A percentile compares a stretch with the other conserved stretches of the same genome.
Conservation (phyloP, 2,113 vertebrate species). For the Malurus alboscapulatus region DNA sequence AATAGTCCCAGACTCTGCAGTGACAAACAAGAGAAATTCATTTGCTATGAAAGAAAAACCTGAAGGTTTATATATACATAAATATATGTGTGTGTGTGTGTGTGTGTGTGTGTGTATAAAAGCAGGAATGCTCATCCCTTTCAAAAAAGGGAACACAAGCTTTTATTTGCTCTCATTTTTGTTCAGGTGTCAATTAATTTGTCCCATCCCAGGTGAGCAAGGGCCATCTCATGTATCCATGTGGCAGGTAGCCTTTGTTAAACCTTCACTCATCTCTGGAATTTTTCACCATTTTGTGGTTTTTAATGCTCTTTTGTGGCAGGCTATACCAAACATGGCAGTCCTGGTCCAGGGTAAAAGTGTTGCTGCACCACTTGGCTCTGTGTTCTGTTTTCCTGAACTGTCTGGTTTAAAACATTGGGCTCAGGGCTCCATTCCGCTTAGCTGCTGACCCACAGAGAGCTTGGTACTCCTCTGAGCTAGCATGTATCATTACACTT, state of each 20-base stretch:
- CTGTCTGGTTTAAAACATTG: not conserved
- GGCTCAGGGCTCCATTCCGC: not conserved
- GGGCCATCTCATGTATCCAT: not conserved
- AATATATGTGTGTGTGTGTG: too few relatives aligned
- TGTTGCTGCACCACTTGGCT: not conserved
- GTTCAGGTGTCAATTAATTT: not conserved
- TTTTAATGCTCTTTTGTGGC: not conserved
- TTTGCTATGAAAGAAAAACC: not conserved
- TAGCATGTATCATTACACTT: rapidly evolving
- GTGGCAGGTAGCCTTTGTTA: not conserved
- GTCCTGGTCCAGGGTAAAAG: not conserved
- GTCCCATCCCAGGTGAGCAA: not conserved
- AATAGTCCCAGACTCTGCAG: not conserved
- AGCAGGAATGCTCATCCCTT: not conserved
- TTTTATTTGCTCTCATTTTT: not conserved
- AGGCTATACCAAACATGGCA: not conserved
- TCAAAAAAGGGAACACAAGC: not conserved
- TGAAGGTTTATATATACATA: not conserved
- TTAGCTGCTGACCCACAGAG: not conserved
- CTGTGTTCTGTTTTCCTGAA: not conserved
- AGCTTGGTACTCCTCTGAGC: not conserved
- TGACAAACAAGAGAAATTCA: not conserved
- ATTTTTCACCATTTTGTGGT: not conserved
- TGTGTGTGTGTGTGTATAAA: too few relatives aligned
- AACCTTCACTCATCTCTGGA: not conserved